Evolutionary conservation across 2,888 invertebrate genomes (phyloP).

Genomic region (Zeuzera pyrina): DNA sequence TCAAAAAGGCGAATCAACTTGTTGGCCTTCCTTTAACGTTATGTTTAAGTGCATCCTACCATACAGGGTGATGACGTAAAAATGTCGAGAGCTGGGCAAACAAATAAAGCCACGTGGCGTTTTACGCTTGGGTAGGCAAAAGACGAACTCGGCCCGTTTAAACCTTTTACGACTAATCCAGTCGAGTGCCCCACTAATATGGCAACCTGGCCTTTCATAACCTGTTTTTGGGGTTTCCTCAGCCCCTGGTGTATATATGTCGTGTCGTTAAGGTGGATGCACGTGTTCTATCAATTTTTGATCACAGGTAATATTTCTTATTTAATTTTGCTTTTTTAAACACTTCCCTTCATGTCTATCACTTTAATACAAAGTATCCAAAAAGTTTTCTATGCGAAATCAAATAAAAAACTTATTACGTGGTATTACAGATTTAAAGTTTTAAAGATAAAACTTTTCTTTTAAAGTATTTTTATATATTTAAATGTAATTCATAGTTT

Average conservation of each 20-base stretch:
- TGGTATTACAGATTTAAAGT: no score
- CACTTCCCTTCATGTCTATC: no score
- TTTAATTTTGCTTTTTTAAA: no score
- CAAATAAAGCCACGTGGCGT: slow-evolving; percentile 46
- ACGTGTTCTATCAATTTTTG: no score
- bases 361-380: no score
- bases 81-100: slow-evolving; percentile 36
- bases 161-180: slow-evolving; percentile 72
- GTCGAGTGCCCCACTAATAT: slow-evolving; percentile 61
- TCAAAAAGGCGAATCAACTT: slow-evolving; percentile 40
- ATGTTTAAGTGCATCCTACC: slow-evolving; percentile 41
- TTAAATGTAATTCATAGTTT: no score
- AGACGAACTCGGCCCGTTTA: slow-evolving; percentile 59
- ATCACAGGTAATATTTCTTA: no score
- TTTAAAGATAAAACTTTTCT: no score
- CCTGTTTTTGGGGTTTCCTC: slow-evolving; percentile 72
- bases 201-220: slow-evolving; percentile 67
- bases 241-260: slow-evolving; percentile 50
- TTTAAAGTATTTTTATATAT: no score
- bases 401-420: no score
- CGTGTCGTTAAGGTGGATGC: no score
- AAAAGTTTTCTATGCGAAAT: no score
- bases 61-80: slow-evolving; percentile 55
- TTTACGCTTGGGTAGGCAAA: slow-evolving; percentile 46
- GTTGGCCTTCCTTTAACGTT: slow-evolving; percentile 47